Conservation (phyloP, 2,113 vertebrate species). For the Regulus satrapa region DNA sequence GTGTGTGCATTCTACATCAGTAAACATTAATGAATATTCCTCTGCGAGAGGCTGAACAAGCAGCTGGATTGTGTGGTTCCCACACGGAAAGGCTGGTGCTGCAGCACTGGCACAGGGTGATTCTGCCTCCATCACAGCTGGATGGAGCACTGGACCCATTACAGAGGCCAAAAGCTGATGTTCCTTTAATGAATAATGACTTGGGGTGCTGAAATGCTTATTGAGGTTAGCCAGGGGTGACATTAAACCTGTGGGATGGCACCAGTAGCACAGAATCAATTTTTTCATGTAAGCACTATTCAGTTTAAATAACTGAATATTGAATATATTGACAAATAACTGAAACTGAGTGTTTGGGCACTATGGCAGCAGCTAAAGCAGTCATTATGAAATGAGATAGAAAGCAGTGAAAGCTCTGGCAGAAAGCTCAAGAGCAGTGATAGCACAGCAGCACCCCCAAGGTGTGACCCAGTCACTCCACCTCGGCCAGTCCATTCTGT, state of each 20-base stretch:
- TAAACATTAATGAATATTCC: conserved; percentile 48
- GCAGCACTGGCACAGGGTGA: background rate
- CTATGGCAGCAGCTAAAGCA: background rate
- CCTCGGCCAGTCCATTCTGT: background rate
- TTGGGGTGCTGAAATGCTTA: background rate
- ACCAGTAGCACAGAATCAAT: background rate
- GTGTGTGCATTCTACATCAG: conserved; percentile 46
- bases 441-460: background rate
- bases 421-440: background rate
- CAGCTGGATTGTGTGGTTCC: background rate
- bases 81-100: background rate
- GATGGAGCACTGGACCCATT: background rate
- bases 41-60: background rate
- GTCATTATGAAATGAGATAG: background rate
- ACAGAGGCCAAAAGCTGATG: background rate
- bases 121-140: background rate
- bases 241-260: background rate
- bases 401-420: background rate
- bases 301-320: background rate
- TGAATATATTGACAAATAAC: background rate
- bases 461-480: background rate
- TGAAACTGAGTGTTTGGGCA: background rate
- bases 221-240: background rate
- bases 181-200: background rate
- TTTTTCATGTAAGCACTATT: background rate